Conservation (phyloP, 2,888 invertebrate species). For the Busseola fusca region DNA sequence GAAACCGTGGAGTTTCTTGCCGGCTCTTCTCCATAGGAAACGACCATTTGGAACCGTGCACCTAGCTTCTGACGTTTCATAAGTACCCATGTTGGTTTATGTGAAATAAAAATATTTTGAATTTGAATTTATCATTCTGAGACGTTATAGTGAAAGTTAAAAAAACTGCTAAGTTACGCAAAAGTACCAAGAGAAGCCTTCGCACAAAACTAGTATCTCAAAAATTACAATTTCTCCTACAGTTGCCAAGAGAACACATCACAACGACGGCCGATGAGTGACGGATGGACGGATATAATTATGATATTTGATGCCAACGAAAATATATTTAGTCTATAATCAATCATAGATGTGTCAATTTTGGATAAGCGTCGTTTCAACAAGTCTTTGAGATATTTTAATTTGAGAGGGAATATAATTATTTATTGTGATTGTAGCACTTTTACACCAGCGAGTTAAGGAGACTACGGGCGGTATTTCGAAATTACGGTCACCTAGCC, state of each 20-base stretch:
- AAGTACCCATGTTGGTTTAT: too few relatives aligned
- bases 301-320: constrained; percentile 62
- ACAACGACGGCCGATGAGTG: constrained; percentile 53
- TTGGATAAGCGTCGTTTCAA: constrained; percentile 57
- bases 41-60: too few relatives aligned
- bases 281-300: constrained; percentile 56
- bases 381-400: constrained; percentile 38
- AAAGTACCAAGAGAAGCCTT: constrained; percentile 2
- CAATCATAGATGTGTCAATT: constrained; percentile 59
- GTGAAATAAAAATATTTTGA: too few relatives aligned
- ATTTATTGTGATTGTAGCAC: background rate
- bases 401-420: constrained; percentile 17
- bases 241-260: constrained; percentile 52
- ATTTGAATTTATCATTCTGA: background rate
- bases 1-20: too few relatives aligned
- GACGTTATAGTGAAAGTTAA: background rate
- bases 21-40: too few relatives aligned
- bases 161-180: too few relatives aligned
- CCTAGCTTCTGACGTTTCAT: too few relatives aligned
- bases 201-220: constrained; percentile 21
- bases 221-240: constrained; percentile 40
- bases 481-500: background rate
- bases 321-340: constrained; percentile 61
- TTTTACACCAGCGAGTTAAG: background rate
- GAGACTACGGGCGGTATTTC: background rate